Evolutionary conservation across 2,888 invertebrate genomes (phyloP).

Genomic region (Nephrotoma guestfalica): DNA sequence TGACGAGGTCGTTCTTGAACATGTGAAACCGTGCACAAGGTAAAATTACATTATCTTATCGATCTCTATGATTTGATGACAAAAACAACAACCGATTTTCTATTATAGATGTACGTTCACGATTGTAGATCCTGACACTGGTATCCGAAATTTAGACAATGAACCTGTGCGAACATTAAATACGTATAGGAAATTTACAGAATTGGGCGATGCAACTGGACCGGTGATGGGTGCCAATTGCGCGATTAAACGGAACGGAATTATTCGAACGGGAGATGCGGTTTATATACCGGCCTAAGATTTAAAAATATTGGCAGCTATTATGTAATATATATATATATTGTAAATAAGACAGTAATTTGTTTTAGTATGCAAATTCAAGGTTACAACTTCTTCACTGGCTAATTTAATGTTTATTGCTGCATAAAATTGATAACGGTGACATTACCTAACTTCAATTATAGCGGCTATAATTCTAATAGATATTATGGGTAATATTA

Average conservation of each 20-base stretch:
- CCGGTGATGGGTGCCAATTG: constrained; percentile 36
- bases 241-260: constrained; percentile 27
- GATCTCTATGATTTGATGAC: not conserved
- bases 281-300: constrained; percentile 24
- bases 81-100: not conserved
- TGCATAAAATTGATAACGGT: too few species aligned
- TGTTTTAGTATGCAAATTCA: too few species aligned
- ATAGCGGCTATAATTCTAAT: too few species aligned
- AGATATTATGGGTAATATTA: too few species aligned
- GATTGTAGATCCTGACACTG: constrained; percentile 51
- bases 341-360: too few species aligned
- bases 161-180: constrained; percentile 51
- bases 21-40: constrained; percentile 45
- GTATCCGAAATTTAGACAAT: constrained; percentile 37
- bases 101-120: constrained; percentile 45
- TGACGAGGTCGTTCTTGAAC: constrained; percentile 40
- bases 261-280: constrained; percentile 31
- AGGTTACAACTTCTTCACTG: too few species aligned
- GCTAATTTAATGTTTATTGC: too few species aligned
- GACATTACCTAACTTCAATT: too few species aligned
- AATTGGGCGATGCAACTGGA: constrained; percentile 29
- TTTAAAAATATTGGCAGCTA: not conserved
- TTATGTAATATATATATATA: too few species aligned
- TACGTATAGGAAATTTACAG: constrained; percentile 35
- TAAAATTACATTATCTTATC: constrained; percentile 3